A percentile compares a stretch with the other conserved stretches of the same genome.
Evolutionary conservation across 2,113 vertebrate genomes (phyloP).

Genomic region (Rana temporaria): DNA sequence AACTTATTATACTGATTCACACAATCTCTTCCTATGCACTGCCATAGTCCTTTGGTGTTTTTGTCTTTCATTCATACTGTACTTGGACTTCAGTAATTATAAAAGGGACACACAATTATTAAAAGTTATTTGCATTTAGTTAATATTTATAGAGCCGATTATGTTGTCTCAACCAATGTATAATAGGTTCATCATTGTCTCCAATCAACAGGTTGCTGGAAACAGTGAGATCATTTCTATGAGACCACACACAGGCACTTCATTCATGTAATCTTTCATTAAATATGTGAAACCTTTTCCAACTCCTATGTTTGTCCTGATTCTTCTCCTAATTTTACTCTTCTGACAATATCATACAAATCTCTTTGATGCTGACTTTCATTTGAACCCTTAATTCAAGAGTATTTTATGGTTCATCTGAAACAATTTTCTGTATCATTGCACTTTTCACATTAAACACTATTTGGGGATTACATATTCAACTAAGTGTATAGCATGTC

Average conservation of each 20-base stretch:
- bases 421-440: slow-evolving; percentile 32
- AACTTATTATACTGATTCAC: too few relatives aligned
- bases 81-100: neutral
- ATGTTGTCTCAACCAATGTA: neutral
- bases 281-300: neutral
- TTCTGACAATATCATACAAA: slow-evolving; percentile 7
- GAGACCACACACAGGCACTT: slow-evolving; percentile 32
- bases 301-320: neutral
- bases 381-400: slow-evolving; percentile 3
- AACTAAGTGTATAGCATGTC: neutral
- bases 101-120: neutral
- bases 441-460: neutral
- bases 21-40: too few relatives aligned
- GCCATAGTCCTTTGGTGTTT: neutral
- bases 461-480: neutral
- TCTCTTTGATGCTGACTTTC: slow-evolving; percentile 4
- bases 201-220: slow-evolving; percentile 12
- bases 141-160: slow-evolving; percentile 14
- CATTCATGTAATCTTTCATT: slow-evolving; percentile 15
- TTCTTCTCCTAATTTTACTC: slow-evolving; percentile 5
- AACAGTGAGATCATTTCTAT: slow-evolving; percentile 28
- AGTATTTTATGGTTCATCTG: slow-evolving; percentile 1
- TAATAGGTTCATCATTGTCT: neutral
- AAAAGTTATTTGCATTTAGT: neutral
- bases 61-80: neutral